phyloP scores from a whole-genome alignment of 2,888 invertebrate species.

The Nomada lathburiana region DNA sequence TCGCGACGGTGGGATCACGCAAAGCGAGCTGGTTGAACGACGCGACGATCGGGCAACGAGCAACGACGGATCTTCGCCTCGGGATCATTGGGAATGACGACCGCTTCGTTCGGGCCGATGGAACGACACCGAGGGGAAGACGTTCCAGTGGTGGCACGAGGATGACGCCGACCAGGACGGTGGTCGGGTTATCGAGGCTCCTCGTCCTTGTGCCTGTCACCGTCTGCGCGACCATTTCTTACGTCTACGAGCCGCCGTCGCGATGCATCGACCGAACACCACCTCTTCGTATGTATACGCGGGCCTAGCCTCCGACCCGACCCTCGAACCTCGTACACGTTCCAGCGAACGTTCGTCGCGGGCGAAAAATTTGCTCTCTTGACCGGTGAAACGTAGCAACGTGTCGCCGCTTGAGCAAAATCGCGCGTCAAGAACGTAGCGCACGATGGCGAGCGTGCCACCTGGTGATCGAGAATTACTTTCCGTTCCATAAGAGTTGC shows the following conservation, averaged over 20 bases:
- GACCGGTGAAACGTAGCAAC: too few relatives aligned
- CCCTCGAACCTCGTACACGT: background rate
- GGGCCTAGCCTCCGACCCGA: background rate
- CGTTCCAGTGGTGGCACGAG: slow-evolving; percentile 57
- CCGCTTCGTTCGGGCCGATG: slow-evolving; percentile 50
- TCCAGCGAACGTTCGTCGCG: background rate
- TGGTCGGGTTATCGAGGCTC: slow-evolving; percentile 68
- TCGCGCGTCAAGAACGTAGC: too few relatives aligned
- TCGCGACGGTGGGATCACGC: background rate
- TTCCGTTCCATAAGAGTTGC: too few relatives aligned
- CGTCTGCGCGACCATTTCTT: slow-evolving; percentile 74
- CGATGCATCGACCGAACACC: slow-evolving; percentile 68
- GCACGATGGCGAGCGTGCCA: too few relatives aligned
- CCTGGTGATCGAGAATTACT: too few relatives aligned
- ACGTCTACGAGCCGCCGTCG: slow-evolving; percentile 62
- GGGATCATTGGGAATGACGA: slow-evolving; percentile 57
- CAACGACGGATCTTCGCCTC: slow-evolving; percentile 37
- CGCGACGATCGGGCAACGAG: background rate
- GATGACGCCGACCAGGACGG: slow-evolving; percentile 70
- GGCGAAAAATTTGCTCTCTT: too few relatives aligned
- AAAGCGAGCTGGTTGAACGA: background rate
- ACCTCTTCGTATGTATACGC: slow-evolving; percentile 63
- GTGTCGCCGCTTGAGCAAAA: too few relatives aligned
- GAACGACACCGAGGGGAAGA: slow-evolving; percentile 59
- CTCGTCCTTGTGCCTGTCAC: slow-evolving; percentile 75